Percentiles rank a stretch among this genome's conserved stretches.
Evolutionary conservation across 1,140 invertebrate species (phyloP).

Genomic region (Bombus vancouverensis): DNA sequence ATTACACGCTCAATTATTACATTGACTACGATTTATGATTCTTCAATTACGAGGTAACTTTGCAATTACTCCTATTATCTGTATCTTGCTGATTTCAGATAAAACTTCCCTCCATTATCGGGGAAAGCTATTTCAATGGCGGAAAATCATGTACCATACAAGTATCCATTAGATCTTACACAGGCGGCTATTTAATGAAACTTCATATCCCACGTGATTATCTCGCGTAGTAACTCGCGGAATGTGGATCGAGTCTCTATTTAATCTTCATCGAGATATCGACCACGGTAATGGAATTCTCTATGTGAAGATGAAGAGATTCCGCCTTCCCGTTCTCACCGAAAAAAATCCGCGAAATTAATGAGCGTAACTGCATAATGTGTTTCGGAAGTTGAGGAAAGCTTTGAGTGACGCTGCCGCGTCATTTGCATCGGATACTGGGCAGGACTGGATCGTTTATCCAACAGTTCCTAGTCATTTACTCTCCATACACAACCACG

Average conservation of each 20-base stretch:
- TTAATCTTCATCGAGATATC: slow-evolving; percentile 55
- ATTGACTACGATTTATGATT: neutral
- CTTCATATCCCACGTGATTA: slow-evolving; percentile 44
- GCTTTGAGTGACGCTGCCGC: neutral
- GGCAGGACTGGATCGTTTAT: neutral
- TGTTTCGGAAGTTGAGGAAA: neutral
- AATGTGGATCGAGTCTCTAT: slow-evolving; percentile 49
- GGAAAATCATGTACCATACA: slow-evolving; percentile 13
- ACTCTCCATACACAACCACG: neutral
- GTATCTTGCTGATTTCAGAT: neutral
- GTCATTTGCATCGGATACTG: neutral
- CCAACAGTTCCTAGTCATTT: neutral
- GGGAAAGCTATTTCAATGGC: neutral
- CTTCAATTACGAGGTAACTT: neutral
- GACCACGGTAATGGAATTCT: slow-evolving; percentile 52
- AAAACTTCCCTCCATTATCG: neutral
- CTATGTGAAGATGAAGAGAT: slow-evolving; percentile 58
- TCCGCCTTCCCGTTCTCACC: slow-evolving; percentile 20
- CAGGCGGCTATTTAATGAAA: slow-evolving; percentile 43
- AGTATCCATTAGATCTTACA: neutral
- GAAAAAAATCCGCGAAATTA: slow-evolving; percentile 7
- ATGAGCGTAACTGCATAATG: slow-evolving; percentile 1
- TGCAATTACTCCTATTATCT: neutral
- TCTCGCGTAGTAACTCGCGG: slow-evolving; percentile 40
- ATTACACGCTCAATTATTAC: neutral